Percentiles rank a stretch among this genome's conserved stretches.
phyloP scores from a whole-genome alignment of 2,888 invertebrate genomes.

The Diadegma fenestrale region DNA sequence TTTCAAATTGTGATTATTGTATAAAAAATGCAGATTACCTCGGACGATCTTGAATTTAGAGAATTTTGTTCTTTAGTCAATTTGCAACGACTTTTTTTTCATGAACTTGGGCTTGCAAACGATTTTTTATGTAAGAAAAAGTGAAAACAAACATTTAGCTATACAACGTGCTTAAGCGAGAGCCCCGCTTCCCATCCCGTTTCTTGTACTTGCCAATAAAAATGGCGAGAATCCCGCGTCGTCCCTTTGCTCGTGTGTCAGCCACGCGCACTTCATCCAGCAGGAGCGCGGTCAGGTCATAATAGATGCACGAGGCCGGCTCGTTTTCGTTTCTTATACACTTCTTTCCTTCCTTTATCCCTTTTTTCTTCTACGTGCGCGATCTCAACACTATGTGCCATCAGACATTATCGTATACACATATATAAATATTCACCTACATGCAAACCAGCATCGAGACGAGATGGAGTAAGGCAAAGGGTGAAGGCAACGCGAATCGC shows the following conservation, averaged over 20 bases:
- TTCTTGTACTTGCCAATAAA: slow-evolving; percentile 77
- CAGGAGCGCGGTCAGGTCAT: slow-evolving; percentile 81
- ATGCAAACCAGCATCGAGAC: slow-evolving; percentile 62
- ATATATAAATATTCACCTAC: slow-evolving; percentile 43
- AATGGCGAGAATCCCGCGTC: slow-evolving; percentile 75
- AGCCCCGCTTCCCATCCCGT: slow-evolving; percentile 26
- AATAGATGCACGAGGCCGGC: slow-evolving; percentile 83
- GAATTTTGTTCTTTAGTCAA: too few species aligned
- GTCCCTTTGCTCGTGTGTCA: slow-evolving; percentile 82
- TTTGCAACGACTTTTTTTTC: too few species aligned
- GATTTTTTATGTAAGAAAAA: too few species aligned
- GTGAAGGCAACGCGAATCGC: slow-evolving; percentile 80
- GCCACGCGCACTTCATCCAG: slow-evolving; percentile 81
- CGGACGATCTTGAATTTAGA: too few species aligned
- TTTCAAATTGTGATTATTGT: too few species aligned
- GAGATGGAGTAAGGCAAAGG: slow-evolving; percentile 77
- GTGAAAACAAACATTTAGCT: too few species aligned
- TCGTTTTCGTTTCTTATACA: slow-evolving; percentile 75
- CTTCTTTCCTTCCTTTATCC: slow-evolving; percentile 52
- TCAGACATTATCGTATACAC: slow-evolving; percentile 56
- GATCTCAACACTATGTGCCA: slow-evolving; percentile 40
- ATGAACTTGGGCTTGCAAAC: too few species aligned
- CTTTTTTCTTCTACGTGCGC: slow-evolving; percentile 64
- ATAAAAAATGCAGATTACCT: too few species aligned
- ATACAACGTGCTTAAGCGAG: too few species aligned